Percentiles rank a stretch among this genome's conserved stretches.
phyloP scores from a whole-genome alignment of 2,113 vertebrate genomes.

The Spilogale gracilis region DNA sequence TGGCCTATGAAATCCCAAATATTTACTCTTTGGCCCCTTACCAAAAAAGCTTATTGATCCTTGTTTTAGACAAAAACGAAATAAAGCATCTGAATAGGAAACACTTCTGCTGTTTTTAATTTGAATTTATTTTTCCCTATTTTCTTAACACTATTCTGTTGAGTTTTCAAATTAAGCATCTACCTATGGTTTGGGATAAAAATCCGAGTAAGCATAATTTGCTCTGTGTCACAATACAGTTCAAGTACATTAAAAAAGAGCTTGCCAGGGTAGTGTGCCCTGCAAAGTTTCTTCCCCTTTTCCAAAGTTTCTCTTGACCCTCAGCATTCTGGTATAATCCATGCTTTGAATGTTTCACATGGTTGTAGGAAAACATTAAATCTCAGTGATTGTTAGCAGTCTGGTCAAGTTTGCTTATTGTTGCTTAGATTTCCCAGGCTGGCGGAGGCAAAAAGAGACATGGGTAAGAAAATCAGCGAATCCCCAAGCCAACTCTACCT shows the following conservation, averaged over 20 bases:
- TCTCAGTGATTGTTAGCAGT: not conserved
- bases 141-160: not conserved
- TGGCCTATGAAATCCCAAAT: not conserved
- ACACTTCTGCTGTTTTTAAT: not conserved
- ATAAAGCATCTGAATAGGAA: not conserved
- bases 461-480: not conserved
- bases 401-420: not conserved
- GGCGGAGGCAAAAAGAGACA: not conserved
- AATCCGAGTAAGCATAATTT: not conserved
- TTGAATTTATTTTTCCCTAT: not conserved
- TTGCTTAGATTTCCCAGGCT: not conserved
- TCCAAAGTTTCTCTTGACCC: not conserved
- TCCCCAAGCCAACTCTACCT: not conserved
- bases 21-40: not conserved
- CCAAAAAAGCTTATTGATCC: not conserved
- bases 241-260: not conserved
- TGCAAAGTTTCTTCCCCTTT: not conserved
- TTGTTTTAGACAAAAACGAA: not conserved
- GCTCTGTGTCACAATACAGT: not conserved
- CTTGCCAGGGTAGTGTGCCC: accelerated
- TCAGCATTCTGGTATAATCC: not conserved
- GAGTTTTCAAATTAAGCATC: not conserved
- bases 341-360: not conserved
- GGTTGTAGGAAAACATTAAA: not conserved
- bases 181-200: not conserved